phyloP scores from a whole-genome alignment of 2,888 invertebrate species.

The Drosophila villosipedis region DNA sequence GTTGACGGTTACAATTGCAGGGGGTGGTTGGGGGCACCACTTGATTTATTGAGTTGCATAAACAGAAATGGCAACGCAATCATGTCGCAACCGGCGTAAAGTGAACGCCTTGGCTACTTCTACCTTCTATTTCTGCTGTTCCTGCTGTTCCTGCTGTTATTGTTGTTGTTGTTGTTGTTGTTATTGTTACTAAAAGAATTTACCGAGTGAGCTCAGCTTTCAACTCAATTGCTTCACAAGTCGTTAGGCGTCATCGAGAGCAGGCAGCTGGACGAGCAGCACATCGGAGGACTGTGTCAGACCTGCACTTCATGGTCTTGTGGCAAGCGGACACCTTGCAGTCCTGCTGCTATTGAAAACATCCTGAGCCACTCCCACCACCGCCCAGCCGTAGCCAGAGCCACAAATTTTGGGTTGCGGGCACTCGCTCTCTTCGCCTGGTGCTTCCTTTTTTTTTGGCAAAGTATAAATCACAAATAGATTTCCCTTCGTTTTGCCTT shows the following conservation, averaged over 20 bases:
- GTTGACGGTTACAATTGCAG: slow-evolving; percentile 47
- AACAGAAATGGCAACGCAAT: slow-evolving; percentile 84
- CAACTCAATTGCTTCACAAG: slow-evolving; percentile 82
- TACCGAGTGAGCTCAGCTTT: slow-evolving; percentile 74
- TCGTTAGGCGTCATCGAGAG: slow-evolving; percentile 78
- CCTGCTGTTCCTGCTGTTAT: neutral
- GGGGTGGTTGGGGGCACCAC: slow-evolving; percentile 51
- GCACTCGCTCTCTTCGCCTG: slow-evolving; percentile 4
- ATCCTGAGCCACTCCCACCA: neutral
- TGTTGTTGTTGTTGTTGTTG: neutral
- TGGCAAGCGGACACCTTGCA: slow-evolving; percentile 42
- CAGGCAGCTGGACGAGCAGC: slow-evolving; percentile 21
- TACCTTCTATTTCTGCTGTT: neutral
- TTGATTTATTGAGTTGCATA: slow-evolving; percentile 84
- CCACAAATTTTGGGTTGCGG: slow-evolving; percentile 65
- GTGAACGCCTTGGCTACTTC: slow-evolving; percentile 46
- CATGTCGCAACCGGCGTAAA: slow-evolving; percentile 75
- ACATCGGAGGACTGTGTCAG: neutral
- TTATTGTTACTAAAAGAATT: slow-evolving; percentile 44
- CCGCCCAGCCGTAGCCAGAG: slow-evolving; percentile 6
- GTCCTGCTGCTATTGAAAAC: slow-evolving; percentile 4
- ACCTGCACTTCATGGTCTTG: slow-evolving; percentile 71
- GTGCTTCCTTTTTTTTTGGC: slow-evolving; percentile 21
- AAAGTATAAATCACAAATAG: slow-evolving; percentile 78
- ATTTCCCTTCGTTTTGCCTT: slow-evolving; percentile 59